phyloP scores from a whole-genome alignment of 2,113 vertebrate species.

The Plotosus lineatus region DNA sequence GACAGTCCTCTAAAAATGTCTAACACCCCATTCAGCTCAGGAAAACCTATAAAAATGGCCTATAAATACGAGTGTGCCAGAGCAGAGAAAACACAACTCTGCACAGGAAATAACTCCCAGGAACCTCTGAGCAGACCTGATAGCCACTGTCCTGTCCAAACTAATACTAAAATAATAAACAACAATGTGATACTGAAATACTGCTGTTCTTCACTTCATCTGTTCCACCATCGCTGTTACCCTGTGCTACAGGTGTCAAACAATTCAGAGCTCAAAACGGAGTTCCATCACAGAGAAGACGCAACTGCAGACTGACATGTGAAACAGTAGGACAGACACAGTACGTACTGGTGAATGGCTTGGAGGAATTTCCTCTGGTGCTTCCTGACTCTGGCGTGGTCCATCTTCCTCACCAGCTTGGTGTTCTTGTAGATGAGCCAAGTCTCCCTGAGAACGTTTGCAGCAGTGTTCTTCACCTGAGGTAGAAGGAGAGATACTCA shows the following conservation, averaged over 20 bases:
- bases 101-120: not conserved
- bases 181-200: not conserved
- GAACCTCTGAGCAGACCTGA: not conserved
- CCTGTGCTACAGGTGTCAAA: conserved; percentile 80
- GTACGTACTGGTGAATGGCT: conserved; percentile 99
- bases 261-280: conserved; percentile 74
- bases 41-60: not conserved
- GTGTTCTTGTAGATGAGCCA: conserved; percentile 99
- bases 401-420: conserved; percentile 98
- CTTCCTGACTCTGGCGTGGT: conserved; percentile 98
- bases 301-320: conserved; percentile 8
- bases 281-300: conserved; percentile 31
- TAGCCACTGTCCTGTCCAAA: not conserved
- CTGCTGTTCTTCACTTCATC: not conserved
- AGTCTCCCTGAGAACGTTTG: conserved; percentile 99
- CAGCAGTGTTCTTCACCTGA: conserved; percentile 99
- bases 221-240: not conserved
- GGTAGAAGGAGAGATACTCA: conserved; percentile 50
- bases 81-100: not conserved
- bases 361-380: conserved; percentile 99
- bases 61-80: conserved; percentile 1
- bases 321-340: not conserved
- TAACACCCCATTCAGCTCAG: not conserved
- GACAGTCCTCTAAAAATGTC: not conserved
- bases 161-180: not conserved